These are phyloP conservation scores for Acipenser oxyrinchus DNA, from an alignment of 2,797 vertebrate genomes.

Conservation along the genomic window DNA sequence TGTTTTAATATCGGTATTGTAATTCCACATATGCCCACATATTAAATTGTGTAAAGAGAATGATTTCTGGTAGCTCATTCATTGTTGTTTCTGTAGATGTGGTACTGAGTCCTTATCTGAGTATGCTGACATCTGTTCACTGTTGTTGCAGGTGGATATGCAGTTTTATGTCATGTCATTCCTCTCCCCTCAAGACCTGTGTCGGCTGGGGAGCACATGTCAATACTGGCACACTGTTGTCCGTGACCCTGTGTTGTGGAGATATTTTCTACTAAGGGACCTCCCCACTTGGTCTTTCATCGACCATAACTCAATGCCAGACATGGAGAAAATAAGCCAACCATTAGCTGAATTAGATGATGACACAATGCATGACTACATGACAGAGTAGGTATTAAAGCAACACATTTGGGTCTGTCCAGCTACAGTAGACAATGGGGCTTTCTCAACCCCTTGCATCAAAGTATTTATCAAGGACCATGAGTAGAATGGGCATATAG, in stretches of 20 bases:
- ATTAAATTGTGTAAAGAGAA: too few relatives aligned
- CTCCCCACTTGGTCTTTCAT: slow-evolving; percentile 75
- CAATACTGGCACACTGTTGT: slow-evolving; percentile 76
- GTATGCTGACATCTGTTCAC: too few relatives aligned
- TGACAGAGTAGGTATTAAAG: slow-evolving; percentile 71
- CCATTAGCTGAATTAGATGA: slow-evolving; percentile 44
- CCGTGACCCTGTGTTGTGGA: slow-evolving; percentile 81
- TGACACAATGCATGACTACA: slow-evolving; percentile 60
- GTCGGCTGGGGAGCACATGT: slow-evolving; percentile 71
- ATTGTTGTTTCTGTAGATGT: too few relatives aligned
- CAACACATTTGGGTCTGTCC: too few relatives aligned
- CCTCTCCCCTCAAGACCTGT: slow-evolving; percentile 77
- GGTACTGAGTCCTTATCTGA: too few relatives aligned
- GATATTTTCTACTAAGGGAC: slow-evolving; percentile 78
- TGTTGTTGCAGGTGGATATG: slow-evolving; percentile 52
- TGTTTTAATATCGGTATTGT: too few relatives aligned
- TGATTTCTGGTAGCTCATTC: too few relatives aligned
- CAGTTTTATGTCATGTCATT: slow-evolving; percentile 80
- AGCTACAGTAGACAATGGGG: too few relatives aligned
- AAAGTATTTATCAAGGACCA: too few relatives aligned
- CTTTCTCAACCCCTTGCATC: too few relatives aligned
- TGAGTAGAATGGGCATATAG: too few relatives aligned
- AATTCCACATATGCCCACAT: too few relatives aligned
- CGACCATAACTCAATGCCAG: slow-evolving; percentile 76
- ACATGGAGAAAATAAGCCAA: slow-evolving; percentile 55